Percentiles rank a stretch among this genome's conserved stretches.
Evolutionary conservation across 1,140 invertebrate species (phyloP).

Genomic region (Lepidostoma basale): DNA sequence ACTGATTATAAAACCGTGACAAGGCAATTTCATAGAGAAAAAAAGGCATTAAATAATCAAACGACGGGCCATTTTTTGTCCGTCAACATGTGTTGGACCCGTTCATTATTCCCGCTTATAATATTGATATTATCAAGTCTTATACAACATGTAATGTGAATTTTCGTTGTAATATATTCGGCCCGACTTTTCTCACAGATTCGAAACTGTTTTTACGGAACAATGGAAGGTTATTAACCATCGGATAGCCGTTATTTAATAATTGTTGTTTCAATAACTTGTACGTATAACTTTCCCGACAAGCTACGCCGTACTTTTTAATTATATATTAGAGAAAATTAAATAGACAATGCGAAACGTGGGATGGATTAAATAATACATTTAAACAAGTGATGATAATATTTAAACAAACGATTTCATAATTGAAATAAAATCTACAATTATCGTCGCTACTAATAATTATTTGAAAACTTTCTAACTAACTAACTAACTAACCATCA

Average conservation of each 20-base stretch:
- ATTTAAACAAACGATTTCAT: not conserved
- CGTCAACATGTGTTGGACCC: not conserved
- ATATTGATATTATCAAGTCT: not conserved
- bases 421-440: not conserved
- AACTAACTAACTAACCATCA: no score
- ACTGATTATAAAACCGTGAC: slow-evolving; percentile 5
- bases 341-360: no score
- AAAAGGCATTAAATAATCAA: slow-evolving; percentile 3
- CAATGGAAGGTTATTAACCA: slow-evolving; percentile 29
- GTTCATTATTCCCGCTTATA: not conserved
- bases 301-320: not conserved
- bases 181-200: slow-evolving; percentile 12
- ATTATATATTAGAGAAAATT: not conserved
- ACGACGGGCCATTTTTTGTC: not conserved
- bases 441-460: not conserved
- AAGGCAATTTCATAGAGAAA: not conserved
- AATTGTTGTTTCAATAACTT: slow-evolving; percentile 10
- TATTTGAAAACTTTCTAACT: no score
- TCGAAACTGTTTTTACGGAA: slow-evolving; percentile 9
- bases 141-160: not conserved
- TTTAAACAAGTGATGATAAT: not conserved
- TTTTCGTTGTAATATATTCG: not conserved
- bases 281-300: not conserved
- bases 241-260: not conserved
- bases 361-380: not conserved